phyloP scores from a whole-genome alignment of 2,888 invertebrate species.

The Apomyelois bistriatella region DNA sequence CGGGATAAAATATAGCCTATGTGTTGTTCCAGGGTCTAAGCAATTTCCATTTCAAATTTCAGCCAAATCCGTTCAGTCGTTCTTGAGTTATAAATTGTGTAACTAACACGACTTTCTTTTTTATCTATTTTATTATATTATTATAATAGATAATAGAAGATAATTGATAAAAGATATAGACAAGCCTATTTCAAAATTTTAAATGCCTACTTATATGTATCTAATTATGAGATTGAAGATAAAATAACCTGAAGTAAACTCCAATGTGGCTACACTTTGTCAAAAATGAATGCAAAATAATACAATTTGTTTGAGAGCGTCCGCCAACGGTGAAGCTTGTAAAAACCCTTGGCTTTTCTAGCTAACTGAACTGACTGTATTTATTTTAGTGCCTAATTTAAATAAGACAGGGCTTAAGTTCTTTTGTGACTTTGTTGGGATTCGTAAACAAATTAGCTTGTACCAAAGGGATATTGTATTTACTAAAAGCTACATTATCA shows the following conservation, averaged over 20 bases:
- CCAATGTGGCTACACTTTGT: slow-evolving; percentile 56
- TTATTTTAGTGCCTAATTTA: slow-evolving; percentile 75
- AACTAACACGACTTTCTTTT: too few relatives aligned
- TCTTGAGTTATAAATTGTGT: too few relatives aligned
- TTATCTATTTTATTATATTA: too few relatives aligned
- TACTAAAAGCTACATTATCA: slow-evolving; percentile 34
- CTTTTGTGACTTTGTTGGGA: slow-evolving; percentile 63
- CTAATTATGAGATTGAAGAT: slow-evolving; percentile 23
- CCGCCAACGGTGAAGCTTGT: slow-evolving; percentile 52
- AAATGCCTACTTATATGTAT: too few relatives aligned
- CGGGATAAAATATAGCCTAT: too few relatives aligned
- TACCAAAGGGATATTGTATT: slow-evolving; percentile 49
- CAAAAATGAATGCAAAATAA: slow-evolving; percentile 78
- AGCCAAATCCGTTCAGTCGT: too few relatives aligned
- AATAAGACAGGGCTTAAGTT: slow-evolving; percentile 72
- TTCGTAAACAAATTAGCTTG: slow-evolving; percentile 70
- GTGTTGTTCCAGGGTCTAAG: too few relatives aligned
- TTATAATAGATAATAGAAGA: too few relatives aligned
- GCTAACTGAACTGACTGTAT: slow-evolving; percentile 55
- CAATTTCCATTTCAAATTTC: too few relatives aligned
- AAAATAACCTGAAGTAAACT: slow-evolving; percentile 35
- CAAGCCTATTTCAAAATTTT: too few relatives aligned
- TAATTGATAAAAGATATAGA: too few relatives aligned
- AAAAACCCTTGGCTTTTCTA: slow-evolving; percentile 52
- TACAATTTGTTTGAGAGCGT: slow-evolving; percentile 73